Conservation (phyloP, 2,888 invertebrate genomes). For the Palloptera scutellata region DNA sequence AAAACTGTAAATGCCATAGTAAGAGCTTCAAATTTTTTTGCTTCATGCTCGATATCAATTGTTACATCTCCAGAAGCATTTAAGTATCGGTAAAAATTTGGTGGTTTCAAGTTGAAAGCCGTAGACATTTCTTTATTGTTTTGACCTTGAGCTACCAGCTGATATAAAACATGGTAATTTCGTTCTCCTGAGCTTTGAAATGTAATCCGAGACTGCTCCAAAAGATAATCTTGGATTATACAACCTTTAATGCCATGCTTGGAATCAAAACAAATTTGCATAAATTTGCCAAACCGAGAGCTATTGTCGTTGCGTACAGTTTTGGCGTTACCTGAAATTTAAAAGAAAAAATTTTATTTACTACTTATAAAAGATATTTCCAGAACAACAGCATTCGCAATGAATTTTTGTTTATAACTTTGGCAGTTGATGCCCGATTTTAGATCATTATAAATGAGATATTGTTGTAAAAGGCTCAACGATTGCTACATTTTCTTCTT, state of each 20-base stretch:
- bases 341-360: slow-evolving; percentile 25
- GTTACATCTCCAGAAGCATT: slow-evolving; percentile 79
- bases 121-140: slow-evolving; percentile 78
- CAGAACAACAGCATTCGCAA: too few relatives aligned
- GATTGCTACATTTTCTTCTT: too few relatives aligned
- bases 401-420: too few relatives aligned
- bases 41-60: slow-evolving; percentile 73
- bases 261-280: slow-evolving; percentile 90
- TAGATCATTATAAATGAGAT: too few relatives aligned
- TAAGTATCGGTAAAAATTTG: slow-evolving; percentile 82
- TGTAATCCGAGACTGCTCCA: slow-evolving; percentile 90
- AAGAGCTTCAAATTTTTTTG: slow-evolving; percentile 80
- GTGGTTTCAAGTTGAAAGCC: slow-evolving; percentile 77
- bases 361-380: not conserved
- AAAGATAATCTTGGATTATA: slow-evolving; percentile 87
- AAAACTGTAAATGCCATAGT: slow-evolving; percentile 88
- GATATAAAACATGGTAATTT: slow-evolving; percentile 93
- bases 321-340: slow-evolving; percentile 83
- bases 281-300: slow-evolving; percentile 93
- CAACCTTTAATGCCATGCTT: slow-evolving; percentile 91
- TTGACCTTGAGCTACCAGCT: slow-evolving; percentile 86
- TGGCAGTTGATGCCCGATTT: too few relatives aligned
- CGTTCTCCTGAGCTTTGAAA: slow-evolving; percentile 87
- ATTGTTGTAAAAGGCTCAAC: too few relatives aligned
- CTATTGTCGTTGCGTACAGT: slow-evolving; percentile 94